Percentiles rank a stretch among this genome's conserved stretches.
Conservation (phyloP, 2,888 invertebrate species). For the Hemithea aestivaria region DNA sequence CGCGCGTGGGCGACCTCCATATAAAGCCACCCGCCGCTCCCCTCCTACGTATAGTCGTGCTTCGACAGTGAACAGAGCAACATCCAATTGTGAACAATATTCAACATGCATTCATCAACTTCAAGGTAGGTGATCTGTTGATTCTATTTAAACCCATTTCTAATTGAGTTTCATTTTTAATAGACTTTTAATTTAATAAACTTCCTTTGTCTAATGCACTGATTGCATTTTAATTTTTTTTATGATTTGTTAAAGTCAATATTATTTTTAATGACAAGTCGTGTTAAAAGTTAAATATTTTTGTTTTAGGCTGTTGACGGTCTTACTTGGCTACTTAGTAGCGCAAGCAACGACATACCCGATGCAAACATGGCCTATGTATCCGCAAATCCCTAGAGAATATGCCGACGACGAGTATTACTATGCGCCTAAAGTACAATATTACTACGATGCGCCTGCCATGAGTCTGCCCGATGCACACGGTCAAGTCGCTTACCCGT, state of each 20-base stretch:
- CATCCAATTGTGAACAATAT: conserved; percentile 53
- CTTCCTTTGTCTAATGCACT: no score
- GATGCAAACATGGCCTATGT: conserved; percentile 66
- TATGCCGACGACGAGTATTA: conserved; percentile 78
- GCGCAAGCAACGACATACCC: conserved; percentile 65
- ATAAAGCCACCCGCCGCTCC: conserved; percentile 59
- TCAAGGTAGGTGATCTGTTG: conserved; percentile 51
- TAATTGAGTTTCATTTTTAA: no score
- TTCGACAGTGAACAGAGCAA: conserved; percentile 44
- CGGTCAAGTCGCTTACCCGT: conserved; percentile 63
- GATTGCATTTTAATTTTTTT: no score
- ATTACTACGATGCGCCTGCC: conserved; percentile 63
- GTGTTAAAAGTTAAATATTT: background rate
- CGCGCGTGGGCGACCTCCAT: conserved; percentile 72
- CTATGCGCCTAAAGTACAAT: conserved; percentile 74
- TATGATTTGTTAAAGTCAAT: background rate
- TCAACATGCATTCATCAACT: conserved; percentile 56
- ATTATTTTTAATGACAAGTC: background rate
- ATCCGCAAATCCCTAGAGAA: conserved; percentile 74
- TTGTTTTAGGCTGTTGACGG: conserved; percentile 59
- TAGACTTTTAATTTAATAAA: no score
- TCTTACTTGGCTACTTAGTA: conserved; percentile 72
- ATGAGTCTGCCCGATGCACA: conserved; percentile 60
- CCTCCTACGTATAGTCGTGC: conserved; percentile 64
- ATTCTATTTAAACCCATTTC: background rate